Evolutionary conservation across 2,113 vertebrate species (phyloP).

Genomic region (Bostrychus sinensis): DNA sequence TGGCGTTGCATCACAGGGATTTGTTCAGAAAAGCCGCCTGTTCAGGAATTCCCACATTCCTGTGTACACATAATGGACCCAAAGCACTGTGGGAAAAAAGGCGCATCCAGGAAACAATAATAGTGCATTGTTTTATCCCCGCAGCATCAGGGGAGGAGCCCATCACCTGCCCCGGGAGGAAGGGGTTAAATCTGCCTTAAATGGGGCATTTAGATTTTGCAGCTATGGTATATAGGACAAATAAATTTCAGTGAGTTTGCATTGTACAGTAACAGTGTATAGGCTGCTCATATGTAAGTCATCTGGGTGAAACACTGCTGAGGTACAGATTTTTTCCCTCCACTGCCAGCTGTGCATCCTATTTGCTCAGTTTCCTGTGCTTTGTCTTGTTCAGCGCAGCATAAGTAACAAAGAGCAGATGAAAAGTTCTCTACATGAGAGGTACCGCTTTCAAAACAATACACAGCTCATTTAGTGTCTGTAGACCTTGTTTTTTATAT

Average conservation of each 20-base stretch:
- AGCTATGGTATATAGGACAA: neutral
- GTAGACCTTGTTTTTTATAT: neutral
- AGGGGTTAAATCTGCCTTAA: neutral
- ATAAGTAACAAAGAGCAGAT: neutral
- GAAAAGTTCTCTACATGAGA: neutral
- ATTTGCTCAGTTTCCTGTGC: neutral
- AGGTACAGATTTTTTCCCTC: neutral
- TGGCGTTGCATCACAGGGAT: conserved; percentile 8
- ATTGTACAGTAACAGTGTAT: neutral
- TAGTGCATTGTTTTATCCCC: conserved; percentile 15
- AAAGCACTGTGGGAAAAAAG: conserved; percentile 27
- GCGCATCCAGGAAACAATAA: conserved; percentile 16
- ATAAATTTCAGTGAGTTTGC: neutral
- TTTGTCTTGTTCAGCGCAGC: neutral
- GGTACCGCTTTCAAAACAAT: neutral
- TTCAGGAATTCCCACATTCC: conserved; percentile 32
- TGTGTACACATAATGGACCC: neutral
- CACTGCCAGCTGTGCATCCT: conserved; percentile 6
- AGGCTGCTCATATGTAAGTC: neutral
- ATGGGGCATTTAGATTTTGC: neutral
- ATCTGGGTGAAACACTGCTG: conserved; percentile 2
- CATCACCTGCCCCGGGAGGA: conserved; percentile 13
- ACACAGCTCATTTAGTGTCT: neutral
- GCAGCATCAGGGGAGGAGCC: neutral
- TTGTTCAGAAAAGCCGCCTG: conserved; percentile 9